phyloP scores from a whole-genome alignment of 2,888 invertebrate species.

The Dichetophora obliterata region DNA sequence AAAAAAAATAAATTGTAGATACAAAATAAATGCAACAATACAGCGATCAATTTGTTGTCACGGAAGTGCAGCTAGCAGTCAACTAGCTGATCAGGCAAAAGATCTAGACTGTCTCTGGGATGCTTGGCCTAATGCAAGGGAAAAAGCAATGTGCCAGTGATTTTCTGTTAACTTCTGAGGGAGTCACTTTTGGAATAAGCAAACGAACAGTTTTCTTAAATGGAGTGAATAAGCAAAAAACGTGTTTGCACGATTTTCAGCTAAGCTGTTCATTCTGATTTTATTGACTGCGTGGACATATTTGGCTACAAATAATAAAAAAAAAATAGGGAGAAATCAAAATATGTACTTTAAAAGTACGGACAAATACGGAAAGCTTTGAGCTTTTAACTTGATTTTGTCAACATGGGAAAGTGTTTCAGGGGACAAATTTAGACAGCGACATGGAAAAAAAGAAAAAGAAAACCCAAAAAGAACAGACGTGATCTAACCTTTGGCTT shows the following conservation, averaged over 20 bases:
- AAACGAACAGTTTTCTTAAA: not conserved
- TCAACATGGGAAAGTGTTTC: slow-evolving; percentile 42
- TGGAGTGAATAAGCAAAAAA: slow-evolving; percentile 35
- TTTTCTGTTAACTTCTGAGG: slow-evolving; percentile 26
- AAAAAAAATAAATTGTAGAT: not conserved
- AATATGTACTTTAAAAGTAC: not conserved
- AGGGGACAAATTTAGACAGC: slow-evolving; percentile 41
- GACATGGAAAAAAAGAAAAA: not conserved
- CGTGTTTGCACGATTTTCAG: slow-evolving; percentile 46
- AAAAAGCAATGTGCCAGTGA: not conserved
- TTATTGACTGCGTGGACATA: slow-evolving; percentile 44
- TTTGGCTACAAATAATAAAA: not conserved
- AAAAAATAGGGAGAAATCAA: not conserved
- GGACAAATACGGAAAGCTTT: slow-evolving; percentile 4
- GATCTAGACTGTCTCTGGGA: not conserved
- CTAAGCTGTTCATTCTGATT: slow-evolving; percentile 37
- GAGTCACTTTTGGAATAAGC: not conserved
- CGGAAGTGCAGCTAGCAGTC: slow-evolving; percentile 42
- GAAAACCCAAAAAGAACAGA: not conserved
- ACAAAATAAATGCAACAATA: not conserved
- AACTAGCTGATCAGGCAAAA: slow-evolving; percentile 45
- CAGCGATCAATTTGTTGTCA: slow-evolving; percentile 38
- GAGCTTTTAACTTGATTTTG: not conserved
- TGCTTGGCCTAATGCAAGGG: not conserved
- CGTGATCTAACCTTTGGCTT: slow-evolving; percentile 23